phyloP scores from a whole-genome alignment of 2,888 invertebrate species.

The Incurvaria masculella region DNA sequence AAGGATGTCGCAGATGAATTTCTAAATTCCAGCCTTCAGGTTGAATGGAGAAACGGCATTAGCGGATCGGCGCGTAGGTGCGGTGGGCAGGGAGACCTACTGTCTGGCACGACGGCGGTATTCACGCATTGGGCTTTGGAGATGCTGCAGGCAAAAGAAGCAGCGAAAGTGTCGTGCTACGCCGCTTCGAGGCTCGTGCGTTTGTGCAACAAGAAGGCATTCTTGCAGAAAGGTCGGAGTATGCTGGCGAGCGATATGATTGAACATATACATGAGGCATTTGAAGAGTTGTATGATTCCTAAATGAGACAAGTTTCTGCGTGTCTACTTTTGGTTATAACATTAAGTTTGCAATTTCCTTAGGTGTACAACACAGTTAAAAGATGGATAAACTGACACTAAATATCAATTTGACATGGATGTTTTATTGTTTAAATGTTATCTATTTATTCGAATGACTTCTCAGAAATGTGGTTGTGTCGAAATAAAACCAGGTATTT shows the following conservation, averaged over 20 bases:
- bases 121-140: constrained; percentile 78
- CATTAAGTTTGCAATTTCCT: no score
- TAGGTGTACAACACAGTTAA: no score
- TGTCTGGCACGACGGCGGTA: constrained; percentile 82
- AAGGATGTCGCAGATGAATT: constrained; percentile 76
- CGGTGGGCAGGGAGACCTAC: constrained; percentile 96
- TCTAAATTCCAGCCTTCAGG: constrained; percentile 46
- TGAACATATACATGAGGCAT: constrained; percentile 71
- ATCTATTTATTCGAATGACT: no score
- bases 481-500: no score
- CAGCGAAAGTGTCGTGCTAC: constrained; percentile 72
- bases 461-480: no score
- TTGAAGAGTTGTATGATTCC: constrained; percentile 52
- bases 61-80: constrained; percentile 88
- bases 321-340: no score
- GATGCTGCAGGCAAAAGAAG: constrained; percentile 39
- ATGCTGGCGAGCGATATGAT: constrained; percentile 90
- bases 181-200: constrained; percentile 81
- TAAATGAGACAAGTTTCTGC: constrained; percentile 21
- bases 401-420: no score
- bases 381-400: no score
- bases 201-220: constrained; percentile 78
- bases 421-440: no score
- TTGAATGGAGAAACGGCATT: constrained; percentile 53
- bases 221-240: constrained; percentile 72